Evolutionary conservation across 2,113 vertebrate genomes (phyloP).

Genomic region (Ailurus styani): DNA sequence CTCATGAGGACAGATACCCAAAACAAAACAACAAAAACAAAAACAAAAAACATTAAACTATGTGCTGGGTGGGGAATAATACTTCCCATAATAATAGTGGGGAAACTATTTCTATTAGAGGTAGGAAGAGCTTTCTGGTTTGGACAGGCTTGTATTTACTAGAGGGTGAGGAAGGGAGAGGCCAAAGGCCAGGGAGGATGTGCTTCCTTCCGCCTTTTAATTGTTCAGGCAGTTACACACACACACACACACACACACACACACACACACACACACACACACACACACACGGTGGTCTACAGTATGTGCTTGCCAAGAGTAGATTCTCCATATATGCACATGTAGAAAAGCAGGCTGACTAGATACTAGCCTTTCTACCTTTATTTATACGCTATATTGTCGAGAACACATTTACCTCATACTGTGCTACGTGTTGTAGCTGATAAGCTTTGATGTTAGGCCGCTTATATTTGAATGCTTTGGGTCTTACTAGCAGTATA

Average conservation of each 20-base stretch:
- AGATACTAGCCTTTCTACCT: neutral
- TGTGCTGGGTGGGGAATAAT: neutral
- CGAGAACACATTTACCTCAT: neutral
- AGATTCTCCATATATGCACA: constrained; percentile 20
- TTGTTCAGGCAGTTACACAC: constrained; percentile 44
- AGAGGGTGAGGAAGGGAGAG: constrained; percentile 46
- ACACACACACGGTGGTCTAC: neutral
- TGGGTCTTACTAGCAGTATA: neutral
- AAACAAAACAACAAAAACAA: neutral
- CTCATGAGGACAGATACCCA: neutral
- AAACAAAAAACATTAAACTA: neutral
- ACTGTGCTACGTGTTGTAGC: too few relatives aligned
- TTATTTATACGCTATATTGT: neutral
- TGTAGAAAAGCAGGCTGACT: neutral
- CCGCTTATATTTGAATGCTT: neutral
- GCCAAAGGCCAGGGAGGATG: constrained; percentile 67
- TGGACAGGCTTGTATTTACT: constrained; percentile 32
- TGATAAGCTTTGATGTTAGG: neutral
- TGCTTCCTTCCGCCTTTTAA: constrained; percentile 72
- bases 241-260: neutral
- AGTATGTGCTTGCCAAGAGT: constrained; percentile 28
- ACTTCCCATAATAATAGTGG: neutral
- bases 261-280: neutral
- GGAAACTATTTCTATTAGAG: neutral
- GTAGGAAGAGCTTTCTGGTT: neutral